Conservation (phyloP, 2,888 invertebrate genomes). For the Calliopum simillimum region DNA sequence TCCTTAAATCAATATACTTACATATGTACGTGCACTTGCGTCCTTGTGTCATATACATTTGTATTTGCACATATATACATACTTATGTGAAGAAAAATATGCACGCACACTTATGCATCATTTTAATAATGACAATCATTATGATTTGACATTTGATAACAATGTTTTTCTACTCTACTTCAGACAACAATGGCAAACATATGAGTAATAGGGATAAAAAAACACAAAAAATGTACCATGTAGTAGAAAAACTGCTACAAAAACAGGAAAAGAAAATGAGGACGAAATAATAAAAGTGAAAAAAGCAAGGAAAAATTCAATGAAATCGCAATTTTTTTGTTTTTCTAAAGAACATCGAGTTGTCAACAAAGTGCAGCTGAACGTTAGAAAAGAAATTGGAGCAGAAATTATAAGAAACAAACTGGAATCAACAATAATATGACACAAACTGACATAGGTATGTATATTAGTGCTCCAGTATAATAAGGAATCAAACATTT, state of each 20-base stretch:
- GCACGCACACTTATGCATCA: constrained; percentile 19
- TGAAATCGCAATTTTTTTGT: constrained; percentile 1
- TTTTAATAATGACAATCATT: constrained; percentile 40
- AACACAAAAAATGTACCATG: constrained; percentile 1
- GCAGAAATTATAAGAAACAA: constrained; percentile 3
- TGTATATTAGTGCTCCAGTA: too few species aligned
- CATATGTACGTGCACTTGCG: constrained; percentile 20
- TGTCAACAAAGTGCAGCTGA: constrained; percentile 7
- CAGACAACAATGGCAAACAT: not conserved
- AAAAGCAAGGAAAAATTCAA: not conserved
- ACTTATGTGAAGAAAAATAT: not conserved
- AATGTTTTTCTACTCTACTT: not conserved
- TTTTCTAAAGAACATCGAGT: not conserved
- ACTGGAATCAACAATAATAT: not conserved
- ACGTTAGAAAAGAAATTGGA: constrained; percentile 11
- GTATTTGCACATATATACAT: not conserved
- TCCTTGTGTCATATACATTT: constrained; percentile 8
- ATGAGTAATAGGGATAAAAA: not conserved
- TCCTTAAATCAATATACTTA: not conserved
- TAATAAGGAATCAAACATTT: too few species aligned
- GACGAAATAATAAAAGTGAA: not conserved
- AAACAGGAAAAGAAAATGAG: not conserved
- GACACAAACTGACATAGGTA: not conserved
- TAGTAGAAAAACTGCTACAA: not conserved
- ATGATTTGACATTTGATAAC: constrained; percentile 37